Conservation (phyloP, 2,797 vertebrate genomes). For the Oceanodroma leucorhoa region DNA sequence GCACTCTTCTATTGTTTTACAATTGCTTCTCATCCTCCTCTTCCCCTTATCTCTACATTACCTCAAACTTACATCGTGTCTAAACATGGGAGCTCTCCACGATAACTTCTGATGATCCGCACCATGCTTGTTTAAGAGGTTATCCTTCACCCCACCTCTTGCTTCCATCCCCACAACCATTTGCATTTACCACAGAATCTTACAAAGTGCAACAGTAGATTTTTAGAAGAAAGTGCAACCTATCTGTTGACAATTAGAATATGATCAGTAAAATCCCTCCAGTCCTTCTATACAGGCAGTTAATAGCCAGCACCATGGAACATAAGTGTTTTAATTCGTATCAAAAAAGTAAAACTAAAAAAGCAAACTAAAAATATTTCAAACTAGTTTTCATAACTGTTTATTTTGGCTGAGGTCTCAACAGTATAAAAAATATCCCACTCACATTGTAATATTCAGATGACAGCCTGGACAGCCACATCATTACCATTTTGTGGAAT, state of each 20-base stretch:
- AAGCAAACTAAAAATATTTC: not conserved
- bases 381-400: not conserved
- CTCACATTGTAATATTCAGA: not conserved
- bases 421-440: not conserved
- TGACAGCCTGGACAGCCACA: not conserved
- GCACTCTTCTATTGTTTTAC: not conserved
- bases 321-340: not conserved
- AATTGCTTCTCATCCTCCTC: not conserved
- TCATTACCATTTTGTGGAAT: not conserved
- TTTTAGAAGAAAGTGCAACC: not conserved
- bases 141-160: not conserved
- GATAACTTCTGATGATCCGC: not conserved
- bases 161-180: not conserved
- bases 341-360: not conserved
- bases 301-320: not conserved
- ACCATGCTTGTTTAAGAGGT: not conserved
- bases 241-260: not conserved
- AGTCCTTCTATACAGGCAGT: not conserved
- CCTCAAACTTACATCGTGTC: not conserved
- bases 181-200: not conserved
- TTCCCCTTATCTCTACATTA: not conserved
- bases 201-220: not conserved
- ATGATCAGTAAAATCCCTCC: not conserved
- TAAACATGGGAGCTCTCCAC: not conserved
- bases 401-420: not conserved